These are phyloP conservation scores for Ophthalmolycus amberensis DNA, from an alignment of 2,113 vertebrate genomes.

Conservation along the genomic window DNA sequence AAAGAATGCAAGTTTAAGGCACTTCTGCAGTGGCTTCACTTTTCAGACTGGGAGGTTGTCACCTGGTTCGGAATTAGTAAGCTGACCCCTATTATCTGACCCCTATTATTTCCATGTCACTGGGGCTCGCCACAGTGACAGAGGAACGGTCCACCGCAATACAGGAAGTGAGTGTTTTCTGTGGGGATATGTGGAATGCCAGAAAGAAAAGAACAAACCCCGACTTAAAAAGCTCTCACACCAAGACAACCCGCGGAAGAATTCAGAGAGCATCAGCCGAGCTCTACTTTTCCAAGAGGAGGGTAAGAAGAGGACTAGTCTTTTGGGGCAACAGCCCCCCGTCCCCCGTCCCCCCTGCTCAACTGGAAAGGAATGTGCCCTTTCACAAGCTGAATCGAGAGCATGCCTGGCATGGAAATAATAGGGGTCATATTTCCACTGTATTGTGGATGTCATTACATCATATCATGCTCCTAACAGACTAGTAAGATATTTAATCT, in stretches of 20 bases:
- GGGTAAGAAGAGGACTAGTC: constrained; percentile 57
- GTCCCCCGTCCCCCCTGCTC: constrained; percentile 43
- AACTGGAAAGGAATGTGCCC: constrained; percentile 68
- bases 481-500: not conserved
- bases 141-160: constrained; percentile 25
- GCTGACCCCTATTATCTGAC: too few relatives aligned
- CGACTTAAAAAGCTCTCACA: constrained; percentile 53
- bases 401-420: constrained; percentile 60
- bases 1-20: not conserved
- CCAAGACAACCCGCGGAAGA: constrained; percentile 56
- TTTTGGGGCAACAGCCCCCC: constrained; percentile 50
- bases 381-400: constrained; percentile 65
- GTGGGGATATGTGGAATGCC: constrained; percentile 74
- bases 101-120: too few relatives aligned
- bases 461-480: not conserved
- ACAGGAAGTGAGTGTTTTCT: constrained; percentile 82
- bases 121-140: constrained; percentile 28
- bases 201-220: constrained; percentile 69
- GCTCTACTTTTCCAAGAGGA: constrained; percentile 44
- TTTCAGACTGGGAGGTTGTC: not conserved
- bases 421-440: constrained; percentile 4
- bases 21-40: not conserved
- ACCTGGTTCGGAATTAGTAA: not conserved
- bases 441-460: not conserved
- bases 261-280: constrained; percentile 39